Conservation (phyloP, 2,113 vertebrate species). For the Lichenostomus cassidix region DNA sequence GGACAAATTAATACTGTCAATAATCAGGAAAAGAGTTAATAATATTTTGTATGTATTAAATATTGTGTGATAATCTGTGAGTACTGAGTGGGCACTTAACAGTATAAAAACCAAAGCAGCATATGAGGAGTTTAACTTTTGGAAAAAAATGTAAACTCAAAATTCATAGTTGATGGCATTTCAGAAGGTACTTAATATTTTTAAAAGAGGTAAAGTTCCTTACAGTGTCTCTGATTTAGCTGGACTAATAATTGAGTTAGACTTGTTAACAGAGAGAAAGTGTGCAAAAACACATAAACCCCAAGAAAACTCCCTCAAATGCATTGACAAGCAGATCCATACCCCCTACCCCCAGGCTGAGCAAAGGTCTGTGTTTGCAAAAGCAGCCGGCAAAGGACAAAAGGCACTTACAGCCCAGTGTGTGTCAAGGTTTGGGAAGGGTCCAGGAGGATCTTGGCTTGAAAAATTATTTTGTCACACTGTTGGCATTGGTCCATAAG, state of each 20-base stretch:
- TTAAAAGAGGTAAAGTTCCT: not conserved
- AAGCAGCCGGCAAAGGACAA: not conserved
- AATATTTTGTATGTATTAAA: not conserved
- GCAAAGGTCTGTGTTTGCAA: constrained; percentile 42
- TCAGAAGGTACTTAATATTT: not conserved
- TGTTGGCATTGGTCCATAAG: constrained; percentile 66
- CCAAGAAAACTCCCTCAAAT: not conserved
- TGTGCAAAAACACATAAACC: not conserved
- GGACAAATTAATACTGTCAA: not conserved
- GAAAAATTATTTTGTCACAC: constrained; percentile 78
- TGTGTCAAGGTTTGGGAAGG: constrained; percentile 30
- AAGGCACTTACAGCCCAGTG: not conserved
- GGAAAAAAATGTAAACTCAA: not conserved
- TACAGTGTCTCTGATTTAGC: not conserved
- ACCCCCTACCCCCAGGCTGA: not conserved
- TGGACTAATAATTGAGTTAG: not conserved
- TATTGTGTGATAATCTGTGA: not conserved
- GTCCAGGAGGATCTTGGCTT: constrained; percentile 32
- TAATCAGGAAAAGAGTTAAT: not conserved
- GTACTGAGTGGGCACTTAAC: rapidly evolving
- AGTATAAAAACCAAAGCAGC: not conserved
- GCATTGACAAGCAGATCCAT: not conserved
- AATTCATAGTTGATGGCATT: not conserved
- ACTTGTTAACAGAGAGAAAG: not conserved
- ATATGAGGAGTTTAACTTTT: not conserved